Base-by-base conservation (phyloP, 2,888 invertebrate genomes). In the Hydropsyche betteni region DNA sequence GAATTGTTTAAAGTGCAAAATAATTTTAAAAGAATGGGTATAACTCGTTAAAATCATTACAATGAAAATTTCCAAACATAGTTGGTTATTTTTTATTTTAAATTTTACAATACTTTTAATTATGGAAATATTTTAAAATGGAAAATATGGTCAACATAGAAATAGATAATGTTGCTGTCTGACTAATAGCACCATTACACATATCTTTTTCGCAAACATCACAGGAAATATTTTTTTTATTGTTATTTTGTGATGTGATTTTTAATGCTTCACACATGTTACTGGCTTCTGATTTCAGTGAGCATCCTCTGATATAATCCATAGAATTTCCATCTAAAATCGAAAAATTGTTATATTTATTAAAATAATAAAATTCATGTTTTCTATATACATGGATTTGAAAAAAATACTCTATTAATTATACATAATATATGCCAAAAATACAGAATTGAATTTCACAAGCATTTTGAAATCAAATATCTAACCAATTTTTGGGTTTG, bases 301-400 rank as follows among this genome's bases (percentile, higher is more conserved):
- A n/a, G 38, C 72, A 72, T 16, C 72, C 72, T 58, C 58, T 72
- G 5, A 72, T 7, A 38, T 38, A 8, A 24, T 52, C 52, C 5
- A 8, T 58, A 6, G 55, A 58, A 61, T 72, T 58, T 8, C 72
- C 72, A 58, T n/a, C 72, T 72, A 7, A 53, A 61, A 58, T 36
- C 3, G 58, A 12, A 58, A 58, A 58, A 58, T 58, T 8, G 24
- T 24, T n/a, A 3, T 16, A 2, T 58, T 44, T 12, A 68, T 58
- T 14, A n/a, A 58, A 1, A 24, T 58, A 8, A n/a, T 8, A 8
- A n/a, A 24, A 16, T 58, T 14, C 4, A 58, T 58, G 2, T 58
- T 24, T 1, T 4, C 51, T 58, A 58, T 16, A 3, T 58, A 68
- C 2, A 24, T 24, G 24, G 24, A 24, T 24, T 24, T 24, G 24